These are phyloP conservation scores for Fulmarus glacialis DNA, from an alignment of 2,113 vertebrate species.

Conservation along the genomic window DNA sequence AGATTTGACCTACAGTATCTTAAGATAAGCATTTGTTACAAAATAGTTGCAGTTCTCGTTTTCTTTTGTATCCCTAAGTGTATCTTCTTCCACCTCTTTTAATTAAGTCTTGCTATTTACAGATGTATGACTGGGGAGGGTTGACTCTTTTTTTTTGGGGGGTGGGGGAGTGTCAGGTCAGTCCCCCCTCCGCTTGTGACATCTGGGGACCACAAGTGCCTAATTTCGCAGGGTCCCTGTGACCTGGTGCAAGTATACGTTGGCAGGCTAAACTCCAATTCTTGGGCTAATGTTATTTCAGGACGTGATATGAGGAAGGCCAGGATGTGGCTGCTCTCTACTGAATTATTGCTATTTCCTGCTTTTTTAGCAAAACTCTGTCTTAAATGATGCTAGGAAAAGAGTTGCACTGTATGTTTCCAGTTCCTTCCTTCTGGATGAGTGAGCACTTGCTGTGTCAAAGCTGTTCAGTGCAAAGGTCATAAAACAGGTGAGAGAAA, in stretches of 20 bases:
- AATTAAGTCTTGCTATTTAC: background rate
- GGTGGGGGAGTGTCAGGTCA: background rate
- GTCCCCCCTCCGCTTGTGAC: background rate
- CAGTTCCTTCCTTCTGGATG: background rate
- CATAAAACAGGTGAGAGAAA: background rate
- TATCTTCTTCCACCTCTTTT: no score
- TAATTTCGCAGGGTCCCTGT: rapidly evolving
- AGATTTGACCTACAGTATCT: background rate
- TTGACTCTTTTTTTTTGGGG: rapidly evolving
- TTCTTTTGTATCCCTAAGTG: background rate
- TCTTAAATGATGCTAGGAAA: background rate
- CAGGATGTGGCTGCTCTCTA: background rate
- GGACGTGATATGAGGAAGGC: rapidly evolving
- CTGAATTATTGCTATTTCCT: background rate
- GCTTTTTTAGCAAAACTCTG: background rate
- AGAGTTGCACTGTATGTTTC: background rate
- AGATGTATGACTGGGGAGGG: no score
- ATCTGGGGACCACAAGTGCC: background rate
- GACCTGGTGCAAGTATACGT: rapidly evolving
- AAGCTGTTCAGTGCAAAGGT: background rate
- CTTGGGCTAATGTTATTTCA: background rate
- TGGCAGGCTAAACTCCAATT: background rate
- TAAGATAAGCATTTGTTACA: background rate
- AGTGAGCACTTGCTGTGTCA: background rate
- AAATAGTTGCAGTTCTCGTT: background rate